Evolutionary conservation across 2,113 vertebrate species (phyloP), one percentile per base, ranked within the genome.

Genomic region (Eclectus roratus): DNA sequence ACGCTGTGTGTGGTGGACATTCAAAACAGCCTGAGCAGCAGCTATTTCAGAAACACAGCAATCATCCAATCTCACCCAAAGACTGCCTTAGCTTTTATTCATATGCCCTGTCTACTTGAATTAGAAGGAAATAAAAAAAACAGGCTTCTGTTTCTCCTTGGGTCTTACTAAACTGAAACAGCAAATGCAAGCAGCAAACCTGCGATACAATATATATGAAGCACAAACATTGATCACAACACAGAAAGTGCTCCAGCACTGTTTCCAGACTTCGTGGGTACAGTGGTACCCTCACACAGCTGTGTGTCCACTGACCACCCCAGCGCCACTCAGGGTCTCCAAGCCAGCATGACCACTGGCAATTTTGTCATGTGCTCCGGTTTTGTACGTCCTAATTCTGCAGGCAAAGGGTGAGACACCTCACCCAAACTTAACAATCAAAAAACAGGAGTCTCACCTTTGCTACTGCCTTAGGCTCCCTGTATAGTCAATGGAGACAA

Each of bases 181-280:
- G 58, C n/a, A 91, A 89, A 74, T 4, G 7, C 39, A 61, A 66
- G 31, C 39, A 88, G 69, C 58, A 91, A 41, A 85, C 58, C 28
- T 13, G 9, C 46, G 13, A 46, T 11, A 27, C 2, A 14, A 29
- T 23, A 27, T 7, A 39, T 0, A 0, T 4, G 23, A 92, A 72
- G 44, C 37, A 60, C 39, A 68, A 80, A 58, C 6, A 55, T 66
- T 4, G 5, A 25, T 29, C 2, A 5, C 39, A 44, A 10, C 13
- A 58, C 35, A 56, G 56, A 23, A 37, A 8, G 6, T 19, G 14
- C 5, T 18, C 72, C 39, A 5, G 7, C 0, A 0, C 4, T 17
- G 46, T 41, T 24, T 68, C 44, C 24, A 25, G 33, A 43, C 15
- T 18, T 4, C 4, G 7, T 0, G 10, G n/a, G 44, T 56, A 49